These are phyloP conservation scores for Cylindroiulus punctatus DNA, from an alignment of 2,888 invertebrate genomes.

Conservation along the genomic window DNA sequence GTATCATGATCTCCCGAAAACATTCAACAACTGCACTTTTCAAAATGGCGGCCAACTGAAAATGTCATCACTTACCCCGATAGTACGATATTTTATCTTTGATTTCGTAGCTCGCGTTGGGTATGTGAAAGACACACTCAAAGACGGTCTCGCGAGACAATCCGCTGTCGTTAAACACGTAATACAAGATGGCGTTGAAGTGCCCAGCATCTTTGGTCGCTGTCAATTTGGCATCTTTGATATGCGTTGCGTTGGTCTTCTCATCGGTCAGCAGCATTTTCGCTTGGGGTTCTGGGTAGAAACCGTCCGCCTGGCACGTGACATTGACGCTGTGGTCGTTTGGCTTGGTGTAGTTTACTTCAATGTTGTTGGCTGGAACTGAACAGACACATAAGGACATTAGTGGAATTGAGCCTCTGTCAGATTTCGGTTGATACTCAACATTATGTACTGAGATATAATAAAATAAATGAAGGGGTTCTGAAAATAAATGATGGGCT, in stretches of 20 bases:
- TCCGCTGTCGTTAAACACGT: constrained; percentile 53
- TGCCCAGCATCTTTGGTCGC: constrained; percentile 42
- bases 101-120: constrained; percentile 54
- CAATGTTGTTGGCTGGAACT: constrained; percentile 66
- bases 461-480: too few relatives aligned
- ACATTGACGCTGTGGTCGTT: constrained; percentile 70
- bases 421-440: too few relatives aligned
- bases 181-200: constrained; percentile 47
- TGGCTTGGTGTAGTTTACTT: constrained; percentile 67
- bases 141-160: constrained; percentile 53
- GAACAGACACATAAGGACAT: not conserved
- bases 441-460: too few relatives aligned
- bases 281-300: constrained; percentile 72
- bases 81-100: constrained; percentile 4
- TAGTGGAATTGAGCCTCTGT: too few relatives aligned
- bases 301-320: constrained; percentile 71
- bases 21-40: too few relatives aligned
- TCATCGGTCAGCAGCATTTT: constrained; percentile 65
- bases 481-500: too few relatives aligned
- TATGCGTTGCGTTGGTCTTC: not conserved
- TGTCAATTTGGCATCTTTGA: not conserved
- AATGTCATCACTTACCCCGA: constrained; percentile 50
- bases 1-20: too few relatives aligned
- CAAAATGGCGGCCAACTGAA: too few relatives aligned
- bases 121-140: constrained; percentile 57